phyloP scores from a whole-genome alignment of 2,888 invertebrate genomes.

The Monoplex corrugatus region DNA sequence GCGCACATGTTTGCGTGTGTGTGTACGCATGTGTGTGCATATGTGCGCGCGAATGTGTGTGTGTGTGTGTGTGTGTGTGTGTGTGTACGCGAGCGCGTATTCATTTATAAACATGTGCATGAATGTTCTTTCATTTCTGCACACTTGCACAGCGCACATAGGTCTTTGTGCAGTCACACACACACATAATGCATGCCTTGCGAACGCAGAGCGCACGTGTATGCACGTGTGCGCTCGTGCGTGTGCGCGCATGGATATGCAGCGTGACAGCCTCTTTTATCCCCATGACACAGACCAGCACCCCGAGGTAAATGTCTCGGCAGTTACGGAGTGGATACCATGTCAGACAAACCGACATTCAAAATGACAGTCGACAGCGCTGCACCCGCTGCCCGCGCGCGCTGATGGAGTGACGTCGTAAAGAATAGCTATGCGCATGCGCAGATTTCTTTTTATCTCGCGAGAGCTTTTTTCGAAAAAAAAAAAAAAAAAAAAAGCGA shows the following conservation, averaged over 20 bases:
- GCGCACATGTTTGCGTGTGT: too few species aligned
- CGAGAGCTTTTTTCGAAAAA: not conserved
- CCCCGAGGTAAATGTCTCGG: not conserved
- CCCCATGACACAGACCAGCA: not conserved
- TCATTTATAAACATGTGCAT: too few species aligned
- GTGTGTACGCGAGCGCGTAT: too few species aligned
- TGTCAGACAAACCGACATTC: not conserved
- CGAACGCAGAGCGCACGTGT: too few species aligned
- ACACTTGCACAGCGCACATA: too few species aligned
- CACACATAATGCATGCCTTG: too few species aligned
- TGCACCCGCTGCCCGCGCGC: conserved; percentile 9
- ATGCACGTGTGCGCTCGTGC: too few species aligned
- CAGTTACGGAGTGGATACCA: not conserved
- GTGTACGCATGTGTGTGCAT: too few species aligned
- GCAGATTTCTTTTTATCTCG: conserved; percentile 17
- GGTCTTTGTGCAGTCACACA: too few species aligned
- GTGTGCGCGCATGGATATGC: not conserved
- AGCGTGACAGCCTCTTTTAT: not conserved
- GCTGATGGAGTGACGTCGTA: conserved; percentile 36
- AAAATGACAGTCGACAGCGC: conserved; percentile 17
- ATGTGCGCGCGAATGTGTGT: too few species aligned
- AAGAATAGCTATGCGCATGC: conserved; percentile 24
- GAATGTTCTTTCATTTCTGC: too few species aligned
- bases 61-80: too few species aligned
- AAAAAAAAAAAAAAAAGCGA: not conserved